These are phyloP conservation scores for Scomberomorus guttatus DNA, from an alignment of 2,797 vertebrate species.

Conservation along the genomic window DNA sequence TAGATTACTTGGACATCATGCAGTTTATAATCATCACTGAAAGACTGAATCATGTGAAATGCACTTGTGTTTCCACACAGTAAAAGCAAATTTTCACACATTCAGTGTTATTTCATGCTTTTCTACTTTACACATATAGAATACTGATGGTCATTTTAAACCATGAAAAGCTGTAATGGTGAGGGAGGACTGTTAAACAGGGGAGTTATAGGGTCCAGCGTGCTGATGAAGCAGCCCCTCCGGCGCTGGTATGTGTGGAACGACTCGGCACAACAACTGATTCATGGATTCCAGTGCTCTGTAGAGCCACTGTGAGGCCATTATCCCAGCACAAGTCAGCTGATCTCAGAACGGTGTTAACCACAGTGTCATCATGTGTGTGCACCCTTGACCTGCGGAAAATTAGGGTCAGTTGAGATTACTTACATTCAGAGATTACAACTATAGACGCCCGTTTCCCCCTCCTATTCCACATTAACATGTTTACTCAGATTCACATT, in stretches of 20 bases:
- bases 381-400: background rate
- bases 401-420: background rate
- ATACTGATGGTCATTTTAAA: slow-evolving; percentile 13
- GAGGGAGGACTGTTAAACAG: slow-evolving; percentile 14
- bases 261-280: slow-evolving; percentile 71
- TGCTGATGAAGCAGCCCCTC: slow-evolving; percentile 71
- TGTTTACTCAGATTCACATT: background rate
- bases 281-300: slow-evolving; percentile 61
- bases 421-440: background rate
- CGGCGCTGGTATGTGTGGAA: slow-evolving; percentile 72
- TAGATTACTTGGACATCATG: background rate
- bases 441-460: background rate
- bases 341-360: slow-evolving; percentile 50
- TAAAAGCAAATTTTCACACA: background rate
- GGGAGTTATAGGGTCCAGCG: slow-evolving; percentile 12
- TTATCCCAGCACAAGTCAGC: slow-evolving; percentile 56
- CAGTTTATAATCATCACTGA: background rate
- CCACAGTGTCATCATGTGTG: slow-evolving; percentile 11
- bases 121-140: background rate
- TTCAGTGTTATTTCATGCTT: background rate
- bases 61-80: background rate
- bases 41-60: background rate
- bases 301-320: slow-evolving; percentile 57
- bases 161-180: background rate
- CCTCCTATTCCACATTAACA: background rate